phyloP scores from a whole-genome alignment of 2,797 vertebrate genomes.

The Phalloptychus januarius region DNA sequence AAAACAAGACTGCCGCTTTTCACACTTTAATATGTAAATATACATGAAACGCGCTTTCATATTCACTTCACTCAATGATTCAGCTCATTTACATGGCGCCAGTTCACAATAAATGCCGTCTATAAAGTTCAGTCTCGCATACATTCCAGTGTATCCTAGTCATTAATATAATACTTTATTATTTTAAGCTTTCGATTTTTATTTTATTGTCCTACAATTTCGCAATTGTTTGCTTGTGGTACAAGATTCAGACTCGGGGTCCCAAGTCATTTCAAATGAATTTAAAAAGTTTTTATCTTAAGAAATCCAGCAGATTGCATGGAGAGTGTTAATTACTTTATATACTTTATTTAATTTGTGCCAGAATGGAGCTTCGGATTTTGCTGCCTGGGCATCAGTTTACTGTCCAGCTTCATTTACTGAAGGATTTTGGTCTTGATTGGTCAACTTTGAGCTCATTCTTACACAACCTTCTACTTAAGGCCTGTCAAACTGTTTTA shows the following conservation, averaged over 20 bases:
- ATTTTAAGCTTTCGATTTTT: too few species aligned
- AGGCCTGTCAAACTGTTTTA: background rate
- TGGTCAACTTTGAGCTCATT: background rate
- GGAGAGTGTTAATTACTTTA: background rate
- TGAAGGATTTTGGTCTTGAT: background rate
- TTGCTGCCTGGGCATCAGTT: background rate
- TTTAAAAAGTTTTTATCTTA: background rate
- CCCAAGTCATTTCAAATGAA: background rate
- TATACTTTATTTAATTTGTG: background rate
- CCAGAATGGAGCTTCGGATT: background rate
- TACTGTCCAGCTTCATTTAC: background rate
- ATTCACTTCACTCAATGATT: background rate
- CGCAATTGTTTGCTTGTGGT: too few species aligned
- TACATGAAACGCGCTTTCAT: background rate
- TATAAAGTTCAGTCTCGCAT: background rate
- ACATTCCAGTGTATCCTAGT: background rate
- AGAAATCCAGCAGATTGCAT: background rate
- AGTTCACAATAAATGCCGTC: background rate
- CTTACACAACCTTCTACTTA: background rate
- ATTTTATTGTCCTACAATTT: too few species aligned
- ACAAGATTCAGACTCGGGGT: too few species aligned
- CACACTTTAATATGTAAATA: background rate
- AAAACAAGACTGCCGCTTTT: background rate
- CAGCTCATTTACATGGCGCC: too few species aligned
- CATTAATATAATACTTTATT: background rate